phyloP scores from a whole-genome alignment of 2,113 vertebrate species.

The Marmota monax region DNA sequence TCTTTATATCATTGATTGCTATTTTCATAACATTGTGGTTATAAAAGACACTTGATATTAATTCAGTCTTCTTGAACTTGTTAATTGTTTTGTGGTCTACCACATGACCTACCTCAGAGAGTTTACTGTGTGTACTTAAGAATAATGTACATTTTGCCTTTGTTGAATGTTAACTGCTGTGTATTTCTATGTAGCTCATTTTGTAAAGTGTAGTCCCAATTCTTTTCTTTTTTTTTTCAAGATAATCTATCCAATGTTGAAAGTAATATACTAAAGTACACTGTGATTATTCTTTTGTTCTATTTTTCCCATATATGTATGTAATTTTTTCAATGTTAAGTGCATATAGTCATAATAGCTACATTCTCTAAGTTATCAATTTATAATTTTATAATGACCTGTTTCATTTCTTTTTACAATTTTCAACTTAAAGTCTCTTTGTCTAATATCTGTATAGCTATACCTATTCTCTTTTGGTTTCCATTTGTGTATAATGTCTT shows the following conservation, averaged over 20 bases:
- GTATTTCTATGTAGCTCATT: not conserved
- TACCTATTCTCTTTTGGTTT: not conserved
- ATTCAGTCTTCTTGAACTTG: not conserved
- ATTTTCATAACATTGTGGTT: not conserved
- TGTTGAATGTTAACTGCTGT: not conserved
- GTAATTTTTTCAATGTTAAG: not conserved
- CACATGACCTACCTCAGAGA: no score
- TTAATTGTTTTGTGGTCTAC: not conserved
- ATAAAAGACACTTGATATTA: not conserved
- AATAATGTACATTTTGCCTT: not conserved
- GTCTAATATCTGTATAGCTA: not conserved
- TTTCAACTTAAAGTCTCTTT: not conserved
- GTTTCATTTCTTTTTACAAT: not conserved
- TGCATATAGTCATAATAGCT: not conserved
- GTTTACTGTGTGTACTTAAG: no score
- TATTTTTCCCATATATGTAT: not conserved
- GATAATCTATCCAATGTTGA: not conserved
- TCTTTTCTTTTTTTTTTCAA: not conserved
- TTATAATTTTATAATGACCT: not conserved
- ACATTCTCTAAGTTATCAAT: not conserved
- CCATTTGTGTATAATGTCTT: not conserved
- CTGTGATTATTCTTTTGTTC: not conserved
- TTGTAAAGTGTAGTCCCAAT: not conserved
- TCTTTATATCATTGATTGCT: not conserved
- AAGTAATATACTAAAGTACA: not conserved